phyloP scores from a whole-genome alignment of 2,888 invertebrate genomes.

The Liodrosophila aerea region DNA sequence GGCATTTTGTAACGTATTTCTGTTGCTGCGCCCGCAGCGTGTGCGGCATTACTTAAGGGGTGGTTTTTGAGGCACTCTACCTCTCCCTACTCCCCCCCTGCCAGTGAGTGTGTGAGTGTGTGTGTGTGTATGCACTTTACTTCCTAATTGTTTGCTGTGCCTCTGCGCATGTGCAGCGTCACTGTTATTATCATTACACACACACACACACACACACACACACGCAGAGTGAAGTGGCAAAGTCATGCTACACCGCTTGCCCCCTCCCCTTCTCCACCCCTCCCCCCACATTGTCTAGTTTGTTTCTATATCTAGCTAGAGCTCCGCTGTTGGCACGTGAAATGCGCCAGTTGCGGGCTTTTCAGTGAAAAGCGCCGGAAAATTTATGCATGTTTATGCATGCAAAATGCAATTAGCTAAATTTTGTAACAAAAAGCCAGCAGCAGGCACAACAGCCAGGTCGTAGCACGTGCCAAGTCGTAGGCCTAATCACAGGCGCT shows the following conservation, averaged over 20 bases:
- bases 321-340: slow-evolving; percentile 63
- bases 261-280: background rate
- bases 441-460: background rate
- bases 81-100: slow-evolving; percentile 4
- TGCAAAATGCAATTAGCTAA: slow-evolving; percentile 27
- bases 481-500: background rate
- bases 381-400: slow-evolving; percentile 32
- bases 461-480: slow-evolving; percentile 29
- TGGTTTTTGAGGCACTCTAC: slow-evolving; percentile 45
- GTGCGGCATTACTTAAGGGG: slow-evolving; percentile 57
- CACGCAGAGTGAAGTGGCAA: slow-evolving; percentile 48
- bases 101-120: slow-evolving; percentile 3
- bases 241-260: slow-evolving; percentile 58
- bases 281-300: background rate
- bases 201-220: slow-evolving; percentile 32
- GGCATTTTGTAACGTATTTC: slow-evolving; percentile 76
- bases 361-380: slow-evolving; percentile 24
- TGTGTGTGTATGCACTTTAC: slow-evolving; percentile 52
- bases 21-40: slow-evolving; percentile 53
- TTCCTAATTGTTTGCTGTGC: slow-evolving; percentile 63
- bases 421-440: slow-evolving; percentile 9
- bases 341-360: slow-evolving; percentile 57
- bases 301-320: slow-evolving; percentile 15
- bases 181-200: slow-evolving; percentile 63
- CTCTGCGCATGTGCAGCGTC: slow-evolving; percentile 77